phyloP scores from a whole-genome alignment of 2,113 vertebrate species.

The Eidolon helvum region DNA sequence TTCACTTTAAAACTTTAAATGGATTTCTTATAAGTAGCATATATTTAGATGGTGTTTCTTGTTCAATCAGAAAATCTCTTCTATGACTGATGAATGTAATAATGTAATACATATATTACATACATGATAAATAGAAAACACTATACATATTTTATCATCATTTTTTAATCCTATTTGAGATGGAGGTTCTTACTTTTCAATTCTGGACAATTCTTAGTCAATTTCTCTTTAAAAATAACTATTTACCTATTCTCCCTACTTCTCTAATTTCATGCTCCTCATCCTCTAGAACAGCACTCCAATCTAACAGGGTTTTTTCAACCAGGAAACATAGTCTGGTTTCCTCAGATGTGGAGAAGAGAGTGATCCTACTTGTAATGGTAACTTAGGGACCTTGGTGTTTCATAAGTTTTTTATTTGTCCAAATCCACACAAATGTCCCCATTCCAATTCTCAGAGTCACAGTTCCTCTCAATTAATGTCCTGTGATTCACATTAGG shows the following conservation, averaged over 20 bases:
- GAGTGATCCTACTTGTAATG: background rate
- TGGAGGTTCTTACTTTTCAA: background rate
- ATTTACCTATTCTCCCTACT: background rate
- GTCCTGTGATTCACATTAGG: background rate
- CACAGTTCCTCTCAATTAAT: background rate
- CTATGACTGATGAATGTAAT: background rate
- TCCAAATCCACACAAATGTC: background rate
- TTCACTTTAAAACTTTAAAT: background rate
- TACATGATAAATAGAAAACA: background rate
- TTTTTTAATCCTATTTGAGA: background rate
- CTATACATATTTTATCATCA: background rate
- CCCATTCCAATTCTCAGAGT: background rate
- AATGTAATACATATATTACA: background rate
- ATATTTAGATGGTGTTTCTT: background rate
- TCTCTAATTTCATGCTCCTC: background rate
- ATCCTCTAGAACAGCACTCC: background rate
- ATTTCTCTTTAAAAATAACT: background rate
- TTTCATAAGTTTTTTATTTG: background rate
- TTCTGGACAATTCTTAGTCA: background rate
- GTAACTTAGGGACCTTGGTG: background rate
- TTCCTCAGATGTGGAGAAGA: background rate
- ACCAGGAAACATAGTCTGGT: background rate
- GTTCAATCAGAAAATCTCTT: background rate
- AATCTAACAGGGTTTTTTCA: background rate
- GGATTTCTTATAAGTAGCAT: background rate